Conservation (phyloP, 30 jellyfish, hydroid and myxozoan genomes). For the Mastigias papua region DNA sequence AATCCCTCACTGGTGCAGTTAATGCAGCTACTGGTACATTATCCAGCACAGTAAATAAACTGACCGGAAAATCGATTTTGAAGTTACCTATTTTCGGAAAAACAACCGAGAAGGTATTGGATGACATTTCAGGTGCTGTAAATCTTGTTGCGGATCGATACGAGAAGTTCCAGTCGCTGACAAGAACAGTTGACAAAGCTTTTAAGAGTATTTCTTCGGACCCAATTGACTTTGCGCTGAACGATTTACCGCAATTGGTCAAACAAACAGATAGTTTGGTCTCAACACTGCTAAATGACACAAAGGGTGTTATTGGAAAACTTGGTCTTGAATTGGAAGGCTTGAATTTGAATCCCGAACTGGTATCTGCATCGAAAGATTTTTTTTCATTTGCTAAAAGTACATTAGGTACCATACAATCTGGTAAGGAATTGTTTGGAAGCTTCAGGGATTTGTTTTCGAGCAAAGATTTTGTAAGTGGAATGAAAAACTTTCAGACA, state of each 20-base stretch:
- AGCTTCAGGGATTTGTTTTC: constrained; percentile 73
- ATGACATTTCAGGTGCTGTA: constrained; percentile 77
- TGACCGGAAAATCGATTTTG: constrained; percentile 81
- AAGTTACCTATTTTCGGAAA: constrained; percentile 81
- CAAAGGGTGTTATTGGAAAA: constrained; percentile 70
- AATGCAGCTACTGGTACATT: constrained; percentile 74
- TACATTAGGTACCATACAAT: constrained; percentile 83
- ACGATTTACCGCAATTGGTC: constrained; percentile 87
- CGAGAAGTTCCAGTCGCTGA: constrained; percentile 77
- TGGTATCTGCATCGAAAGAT: constrained; percentile 84
- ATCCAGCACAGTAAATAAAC: constrained; percentile 58
- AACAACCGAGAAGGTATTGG: constrained; percentile 65
- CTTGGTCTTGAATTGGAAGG: constrained; percentile 81
- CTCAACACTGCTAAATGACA: constrained; percentile 64
- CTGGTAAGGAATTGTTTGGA: constrained; percentile 75
- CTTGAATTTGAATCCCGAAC: constrained; percentile 71
- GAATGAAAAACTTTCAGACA: constrained; percentile 82
- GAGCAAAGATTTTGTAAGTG: constrained; percentile 83
- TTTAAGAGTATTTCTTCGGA: constrained; percentile 82
- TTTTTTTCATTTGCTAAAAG: constrained; percentile 81
- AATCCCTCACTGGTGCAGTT: constrained; percentile 73
- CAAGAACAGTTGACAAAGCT: constrained; percentile 84
- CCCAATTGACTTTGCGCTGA: constrained; percentile 88
- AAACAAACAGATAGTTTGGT: constrained; percentile 70
- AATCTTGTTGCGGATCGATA: constrained; percentile 86